Evolutionary conservation across 2,888 invertebrate genomes (phyloP).

Genomic region (Microdon myrmicae): DNA sequence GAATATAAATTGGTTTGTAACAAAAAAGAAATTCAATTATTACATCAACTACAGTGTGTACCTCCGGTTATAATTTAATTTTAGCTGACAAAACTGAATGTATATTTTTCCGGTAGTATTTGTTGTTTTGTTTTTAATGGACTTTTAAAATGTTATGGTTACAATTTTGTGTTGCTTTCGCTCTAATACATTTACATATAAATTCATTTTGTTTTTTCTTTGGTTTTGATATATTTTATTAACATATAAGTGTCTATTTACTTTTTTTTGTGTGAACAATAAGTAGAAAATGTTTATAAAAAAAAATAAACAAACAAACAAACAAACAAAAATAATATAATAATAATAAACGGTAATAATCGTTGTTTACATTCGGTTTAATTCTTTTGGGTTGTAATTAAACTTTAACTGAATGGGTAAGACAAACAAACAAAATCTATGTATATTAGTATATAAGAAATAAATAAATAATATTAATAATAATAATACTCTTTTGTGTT

Average conservation of each 20-base stretch:
- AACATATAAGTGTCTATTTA: slow-evolving; percentile 20
- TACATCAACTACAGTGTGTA: slow-evolving; percentile 17
- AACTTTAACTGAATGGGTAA: slow-evolving; percentile 37
- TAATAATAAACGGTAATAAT: slow-evolving; percentile 37
- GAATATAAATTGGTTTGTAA: too few relatives aligned
- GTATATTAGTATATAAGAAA: slow-evolving; percentile 37
- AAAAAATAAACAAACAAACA: slow-evolving; percentile 30
- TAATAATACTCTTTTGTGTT: slow-evolving; percentile 52
- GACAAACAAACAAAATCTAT: slow-evolving; percentile 46
- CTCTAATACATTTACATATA: slow-evolving; percentile 42
- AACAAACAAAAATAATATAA: slow-evolving; percentile 23
- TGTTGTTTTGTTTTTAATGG: too few relatives aligned
- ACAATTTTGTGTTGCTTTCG: slow-evolving; percentile 5
- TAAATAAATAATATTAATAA: slow-evolving; percentile 47
- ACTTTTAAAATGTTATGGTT: slow-evolving; percentile 23
- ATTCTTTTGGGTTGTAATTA: too few relatives aligned
- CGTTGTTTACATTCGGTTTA: slow-evolving; percentile 37
- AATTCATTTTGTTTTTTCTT: slow-evolving; percentile 35
- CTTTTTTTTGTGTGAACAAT: slow-evolving; percentile 24
- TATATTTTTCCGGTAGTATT: slow-evolving; percentile 29
- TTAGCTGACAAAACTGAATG: slow-evolving; percentile 36
- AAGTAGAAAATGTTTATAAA: too few relatives aligned
- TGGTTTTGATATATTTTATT: slow-evolving; percentile 40
- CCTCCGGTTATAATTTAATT: slow-evolving; percentile 4
- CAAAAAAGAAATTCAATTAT: slow-evolving; percentile 15